Evolutionary conservation across 2,888 invertebrate species (phyloP), one percentile per base, ranked within the genome.

Genomic region (Caenorhabditis afra): DNA sequence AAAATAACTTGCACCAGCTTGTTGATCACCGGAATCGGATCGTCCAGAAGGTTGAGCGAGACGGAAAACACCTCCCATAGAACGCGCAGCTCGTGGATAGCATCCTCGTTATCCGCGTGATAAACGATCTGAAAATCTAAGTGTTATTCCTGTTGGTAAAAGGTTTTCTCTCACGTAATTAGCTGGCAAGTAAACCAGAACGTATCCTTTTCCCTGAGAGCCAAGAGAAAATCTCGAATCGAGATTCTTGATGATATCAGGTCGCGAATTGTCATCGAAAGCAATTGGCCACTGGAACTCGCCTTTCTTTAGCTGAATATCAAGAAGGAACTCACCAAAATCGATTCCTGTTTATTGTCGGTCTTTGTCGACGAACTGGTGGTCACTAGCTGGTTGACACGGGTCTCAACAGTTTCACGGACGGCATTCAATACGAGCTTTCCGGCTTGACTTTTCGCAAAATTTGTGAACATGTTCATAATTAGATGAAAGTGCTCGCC

Each of bases 401-500:
- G 39, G 0, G 57, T 57, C 10, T 73, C 73, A 14, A 65, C 64
- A 1, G 5, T 58, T 29, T 35, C 64, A 10, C 57, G 41, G 16
- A 55, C 64, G 0, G 64, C 29, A 12, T 41, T 64, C 50, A 73
- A n/a, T 3, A 58, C 47, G 44, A 44, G 47, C 16, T 73, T 57
- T 5, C 73, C 73, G 3, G 57, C 23, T 3, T 64, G 57, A 16
- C 73, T 73, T 41, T 50, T 57, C 1, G 64, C 73, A 23, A 73
- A n/a, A 23, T 73, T 64, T 11, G 18, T 44, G 44, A 73, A 37
- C 4, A 58, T 57, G 44, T 65, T 41, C 71, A 71, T 71, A n/a
- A 44, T 58, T 44, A 52, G 11, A 35, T 8, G 2, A 29, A 53
- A 57, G 16, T 22, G 18, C 20, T 0, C 41, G 12, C n/a, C 39